Evolutionary conservation across 2,113 vertebrate genomes (phyloP).

Genomic region (Bambusicola thoracicus): DNA sequence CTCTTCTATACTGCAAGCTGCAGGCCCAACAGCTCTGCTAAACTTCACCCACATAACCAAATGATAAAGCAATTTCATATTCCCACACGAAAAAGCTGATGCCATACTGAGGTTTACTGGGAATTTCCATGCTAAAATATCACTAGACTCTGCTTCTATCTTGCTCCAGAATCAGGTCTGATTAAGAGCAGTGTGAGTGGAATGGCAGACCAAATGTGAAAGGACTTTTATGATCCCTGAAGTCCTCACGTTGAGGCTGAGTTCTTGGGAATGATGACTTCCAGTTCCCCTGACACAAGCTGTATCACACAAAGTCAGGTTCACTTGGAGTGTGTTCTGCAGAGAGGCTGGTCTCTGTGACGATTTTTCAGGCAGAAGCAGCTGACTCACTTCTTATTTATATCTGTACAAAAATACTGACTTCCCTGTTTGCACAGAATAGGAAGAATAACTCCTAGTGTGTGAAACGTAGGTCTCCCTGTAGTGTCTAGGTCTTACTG

Average conservation of each 20-base stretch:
- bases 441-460: background rate
- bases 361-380: background rate
- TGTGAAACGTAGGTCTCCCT: background rate
- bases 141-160: background rate
- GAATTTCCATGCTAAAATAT: background rate
- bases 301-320: background rate
- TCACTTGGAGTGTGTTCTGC: background rate
- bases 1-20: background rate
- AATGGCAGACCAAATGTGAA: background rate
- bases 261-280: background rate
- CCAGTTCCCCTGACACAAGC: background rate
- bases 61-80: background rate
- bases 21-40: background rate
- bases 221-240: background rate
- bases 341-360: background rate
- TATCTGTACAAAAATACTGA: background rate
- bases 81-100: background rate
- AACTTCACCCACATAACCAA: background rate
- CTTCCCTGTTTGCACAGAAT: background rate
- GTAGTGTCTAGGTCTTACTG: background rate
- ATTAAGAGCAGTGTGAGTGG: background rate
- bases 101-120: background rate
- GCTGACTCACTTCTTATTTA: constrained; percentile 9
- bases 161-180: background rate
- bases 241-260: fast-evolving